Conservation (phyloP, 2,113 vertebrate species). For the Nesogale talazaci region DNA sequence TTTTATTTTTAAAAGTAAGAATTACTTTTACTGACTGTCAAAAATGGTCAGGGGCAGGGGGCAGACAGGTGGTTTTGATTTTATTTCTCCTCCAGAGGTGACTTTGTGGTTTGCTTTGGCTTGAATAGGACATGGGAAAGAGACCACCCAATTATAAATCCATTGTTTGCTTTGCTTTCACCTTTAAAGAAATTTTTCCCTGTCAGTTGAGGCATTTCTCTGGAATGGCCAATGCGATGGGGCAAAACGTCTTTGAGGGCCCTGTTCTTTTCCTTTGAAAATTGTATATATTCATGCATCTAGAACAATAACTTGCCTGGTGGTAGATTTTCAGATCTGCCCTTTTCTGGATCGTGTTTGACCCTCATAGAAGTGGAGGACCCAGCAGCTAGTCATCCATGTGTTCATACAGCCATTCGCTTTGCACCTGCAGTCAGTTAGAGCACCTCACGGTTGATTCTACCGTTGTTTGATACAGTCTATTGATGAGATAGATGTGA, state of each 20-base stretch:
- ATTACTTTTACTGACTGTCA: constrained; percentile 50
- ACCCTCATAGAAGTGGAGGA: not conserved
- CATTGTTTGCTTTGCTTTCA: constrained; percentile 54
- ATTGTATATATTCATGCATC: not conserved
- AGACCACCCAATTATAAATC: constrained; percentile 58
- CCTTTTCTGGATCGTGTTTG: not conserved
- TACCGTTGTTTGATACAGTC: not conserved
- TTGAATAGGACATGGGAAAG: not conserved
- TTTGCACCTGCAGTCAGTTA: too few relatives aligned
- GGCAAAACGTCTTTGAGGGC: constrained; percentile 38
- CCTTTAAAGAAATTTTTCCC: constrained; percentile 59
- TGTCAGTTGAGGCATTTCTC: constrained; percentile 32
- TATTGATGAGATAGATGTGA: not conserved
- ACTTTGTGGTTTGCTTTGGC: not conserved
- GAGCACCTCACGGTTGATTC: too few relatives aligned
- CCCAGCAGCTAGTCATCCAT: not conserved
- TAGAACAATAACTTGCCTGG: constrained; percentile 22
- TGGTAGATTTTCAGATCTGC: not conserved
- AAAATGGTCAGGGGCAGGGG: not conserved
- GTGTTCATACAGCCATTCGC: not conserved
- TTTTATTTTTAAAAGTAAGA: constrained; percentile 55
- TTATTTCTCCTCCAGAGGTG: not conserved
- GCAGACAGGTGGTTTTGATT: not conserved
- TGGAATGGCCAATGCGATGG: constrained; percentile 14
- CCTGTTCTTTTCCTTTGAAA: constrained; percentile 30